Base-by-base conservation (phyloP, 2,797 vertebrate species). In the Artibeus jamaicensis region DNA sequence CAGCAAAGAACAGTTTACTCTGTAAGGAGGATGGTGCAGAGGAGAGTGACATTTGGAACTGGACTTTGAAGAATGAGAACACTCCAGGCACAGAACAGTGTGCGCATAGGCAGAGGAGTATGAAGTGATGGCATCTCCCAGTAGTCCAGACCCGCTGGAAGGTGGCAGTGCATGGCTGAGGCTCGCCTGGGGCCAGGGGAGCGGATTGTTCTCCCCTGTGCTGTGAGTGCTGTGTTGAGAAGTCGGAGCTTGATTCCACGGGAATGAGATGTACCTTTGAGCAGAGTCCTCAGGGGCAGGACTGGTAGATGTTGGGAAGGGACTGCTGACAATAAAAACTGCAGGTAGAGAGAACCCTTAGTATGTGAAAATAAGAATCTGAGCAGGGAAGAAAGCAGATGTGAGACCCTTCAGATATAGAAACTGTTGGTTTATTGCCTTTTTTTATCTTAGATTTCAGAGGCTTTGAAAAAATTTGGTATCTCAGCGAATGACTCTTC, bases 381-480 rank as follows among this genome's bases (percentile, higher is more conserved):
- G 32, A 42, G 48, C 48, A 19, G 70, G 44, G 48, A 57, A 44
- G 46, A 79, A 32, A 46, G 44, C 62, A 48, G 16, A 48, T 57
- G 22, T 10, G 8, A 57, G 34, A 10, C 48, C 3, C 18, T 85
- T 92, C 94, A 85, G 21, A 65, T 22, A 24, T 10, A 70, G 50
- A 71, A 48, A 68, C 79, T 37, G 34, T 39, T 65, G 32, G 26
- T 18, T 93, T 55, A 42, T 74, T 37, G 0, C 78, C 3, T 93
- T 92, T 1, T 93, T 9, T 96, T 83, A 42, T 50, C n/a, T 89
- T 96, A 99, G 99, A 99, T 99, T 97, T 99, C 99, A 55, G 99
- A 99, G 96, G 99, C 99, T 44, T 99, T 99, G 97, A 99, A 99
- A 97, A 99, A 98, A 97, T 99, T 99, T 93, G 99, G 99, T 53